These are phyloP conservation scores for Spatulosminthurus flaviceps DNA, from an alignment of 2,888 invertebrate genomes.

Conservation along the genomic window DNA sequence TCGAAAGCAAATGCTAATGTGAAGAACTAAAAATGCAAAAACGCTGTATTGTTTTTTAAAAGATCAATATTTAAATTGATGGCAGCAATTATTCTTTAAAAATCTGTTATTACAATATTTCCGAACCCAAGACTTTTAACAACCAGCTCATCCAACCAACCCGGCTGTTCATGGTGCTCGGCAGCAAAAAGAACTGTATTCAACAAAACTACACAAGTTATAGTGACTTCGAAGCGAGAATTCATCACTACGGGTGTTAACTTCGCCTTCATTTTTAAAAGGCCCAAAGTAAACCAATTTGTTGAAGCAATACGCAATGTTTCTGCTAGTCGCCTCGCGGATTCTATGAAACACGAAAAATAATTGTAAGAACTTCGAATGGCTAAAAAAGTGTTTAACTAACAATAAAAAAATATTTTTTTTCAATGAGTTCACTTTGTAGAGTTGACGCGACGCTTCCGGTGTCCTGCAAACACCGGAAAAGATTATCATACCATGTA, in stretches of 20 bases:
- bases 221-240: conserved; percentile 87
- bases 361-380: too few relatives aligned
- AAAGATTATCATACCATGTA: too few relatives aligned
- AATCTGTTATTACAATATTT: conserved; percentile 76
- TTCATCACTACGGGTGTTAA: background rate
- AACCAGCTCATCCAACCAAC: conserved; percentile 78
- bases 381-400: too few relatives aligned
- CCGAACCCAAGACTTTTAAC: conserved; percentile 81
- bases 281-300: background rate
- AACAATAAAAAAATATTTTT: too few relatives aligned
- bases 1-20: conserved; percentile 95
- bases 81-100: background rate
- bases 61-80: background rate
- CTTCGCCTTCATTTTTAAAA: background rate
- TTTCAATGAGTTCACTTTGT: too few relatives aligned
- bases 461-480: too few relatives aligned
- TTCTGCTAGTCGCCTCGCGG: background rate
- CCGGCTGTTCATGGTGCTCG: conserved; percentile 95
- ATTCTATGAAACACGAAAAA: too few relatives aligned
- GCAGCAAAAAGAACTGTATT: conserved; percentile 93
- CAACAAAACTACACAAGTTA: conserved; percentile 91
- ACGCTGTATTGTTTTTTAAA: background rate
- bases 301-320: background rate
- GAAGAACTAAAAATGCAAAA: conserved; percentile 69
- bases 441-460: too few relatives aligned